These are phyloP conservation scores for Apamea crenata DNA, from an alignment of 2,888 invertebrate genomes.

Conservation along the genomic window DNA sequence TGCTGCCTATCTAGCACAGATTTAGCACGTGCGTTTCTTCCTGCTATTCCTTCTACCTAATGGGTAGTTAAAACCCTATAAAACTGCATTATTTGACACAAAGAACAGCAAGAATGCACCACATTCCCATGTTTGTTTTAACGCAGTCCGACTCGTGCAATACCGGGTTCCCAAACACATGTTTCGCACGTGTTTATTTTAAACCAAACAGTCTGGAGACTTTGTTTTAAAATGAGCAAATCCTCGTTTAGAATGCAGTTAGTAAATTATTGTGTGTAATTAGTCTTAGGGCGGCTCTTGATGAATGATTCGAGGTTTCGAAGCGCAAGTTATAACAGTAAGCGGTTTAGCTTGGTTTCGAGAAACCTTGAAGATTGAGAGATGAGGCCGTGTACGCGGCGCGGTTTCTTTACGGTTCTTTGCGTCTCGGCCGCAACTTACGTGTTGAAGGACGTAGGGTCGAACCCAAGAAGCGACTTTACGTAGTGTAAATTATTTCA, in stretches of 20 bases:
- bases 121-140: conserved; percentile 29
- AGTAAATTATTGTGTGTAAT: conserved; percentile 74
- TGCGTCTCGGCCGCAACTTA: too few species aligned
- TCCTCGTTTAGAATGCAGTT: conserved; percentile 68
- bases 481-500: too few species aligned
- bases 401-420: too few species aligned
- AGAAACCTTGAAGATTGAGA: background rate
- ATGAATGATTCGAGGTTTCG: conserved; percentile 64
- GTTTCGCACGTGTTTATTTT: conserved; percentile 52
- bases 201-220: conserved; percentile 12
- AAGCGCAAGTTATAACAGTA: conserved; percentile 31
- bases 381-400: too few species aligned
- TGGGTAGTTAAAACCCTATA: background rate
- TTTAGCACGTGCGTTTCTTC: background rate
- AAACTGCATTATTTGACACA: conserved; percentile 27
- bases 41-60: too few species aligned
- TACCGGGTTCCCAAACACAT: conserved; percentile 29
- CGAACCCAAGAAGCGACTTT: too few species aligned
- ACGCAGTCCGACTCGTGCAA: conserved; percentile 37
- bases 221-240: conserved; percentile 66
- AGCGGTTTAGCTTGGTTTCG: background rate
- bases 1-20: background rate
- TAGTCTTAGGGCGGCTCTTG: conserved; percentile 66
- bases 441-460: too few species aligned
- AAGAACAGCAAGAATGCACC: conserved; percentile 10